phyloP scores from a whole-genome alignment of 2,797 vertebrate species.

The Falco cherrug region DNA sequence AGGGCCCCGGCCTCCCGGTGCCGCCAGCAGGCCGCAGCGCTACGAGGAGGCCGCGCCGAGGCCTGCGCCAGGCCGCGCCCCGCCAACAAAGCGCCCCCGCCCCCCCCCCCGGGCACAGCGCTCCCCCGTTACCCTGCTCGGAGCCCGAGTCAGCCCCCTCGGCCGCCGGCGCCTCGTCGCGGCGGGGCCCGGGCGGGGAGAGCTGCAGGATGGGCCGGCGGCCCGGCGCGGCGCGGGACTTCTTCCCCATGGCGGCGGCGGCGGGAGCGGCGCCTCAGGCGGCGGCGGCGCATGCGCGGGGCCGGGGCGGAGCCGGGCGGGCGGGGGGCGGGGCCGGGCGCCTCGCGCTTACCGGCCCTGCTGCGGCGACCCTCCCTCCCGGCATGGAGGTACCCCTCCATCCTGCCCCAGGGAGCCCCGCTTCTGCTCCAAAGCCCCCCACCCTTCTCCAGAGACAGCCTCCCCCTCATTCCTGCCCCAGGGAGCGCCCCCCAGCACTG shows the following conservation, averaged over 20 bases:
- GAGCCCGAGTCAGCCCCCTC: slow-evolving; percentile 13
- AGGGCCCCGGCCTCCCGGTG: too few relatives aligned
- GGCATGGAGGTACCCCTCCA: too few relatives aligned
- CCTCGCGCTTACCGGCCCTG: too few relatives aligned
- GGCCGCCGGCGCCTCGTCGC: slow-evolving; percentile 76
- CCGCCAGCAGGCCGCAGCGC: too few relatives aligned
- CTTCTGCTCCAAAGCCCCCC: too few relatives aligned
- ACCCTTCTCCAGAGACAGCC: too few relatives aligned
- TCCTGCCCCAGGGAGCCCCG: too few relatives aligned
- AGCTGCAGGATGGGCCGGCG: slow-evolving; percentile 93
- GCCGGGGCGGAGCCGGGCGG: rapidly evolving
- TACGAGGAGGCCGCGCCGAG: too few relatives aligned
- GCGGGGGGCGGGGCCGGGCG: too few relatives aligned
- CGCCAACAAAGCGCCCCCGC: neutral
- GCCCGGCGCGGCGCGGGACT: slow-evolving; percentile 84
- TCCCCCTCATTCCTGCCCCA: too few relatives aligned
- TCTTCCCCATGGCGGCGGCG: slow-evolving; percentile 88
- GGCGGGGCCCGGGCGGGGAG: slow-evolving; percentile 83
- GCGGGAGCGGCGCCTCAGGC: neutral
- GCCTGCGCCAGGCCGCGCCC: neutral
- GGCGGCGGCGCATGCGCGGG: neutral
- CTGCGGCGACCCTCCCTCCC: too few relatives aligned
- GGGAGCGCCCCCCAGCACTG: too few relatives aligned
- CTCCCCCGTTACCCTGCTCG: neutral
- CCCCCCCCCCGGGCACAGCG: neutral